A percentile compares a stretch with the other conserved stretches of the same genome.
These are phyloP conservation scores for Coenonympha glycerion DNA, from an alignment of 2,888 invertebrate genomes.

Conservation along the genomic window DNA sequence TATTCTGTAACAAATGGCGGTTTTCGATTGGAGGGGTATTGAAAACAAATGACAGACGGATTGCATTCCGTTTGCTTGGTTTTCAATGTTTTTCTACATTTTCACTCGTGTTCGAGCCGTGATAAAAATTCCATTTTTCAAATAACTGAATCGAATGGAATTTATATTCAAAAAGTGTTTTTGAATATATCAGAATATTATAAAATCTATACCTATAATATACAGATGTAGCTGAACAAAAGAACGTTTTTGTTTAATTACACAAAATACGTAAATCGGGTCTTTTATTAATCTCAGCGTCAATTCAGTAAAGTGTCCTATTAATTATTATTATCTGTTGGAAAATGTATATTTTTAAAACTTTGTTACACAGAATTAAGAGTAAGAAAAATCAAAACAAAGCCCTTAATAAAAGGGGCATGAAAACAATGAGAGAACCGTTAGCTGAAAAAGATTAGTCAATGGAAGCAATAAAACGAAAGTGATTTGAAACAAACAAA, in stretches of 20 bases:
- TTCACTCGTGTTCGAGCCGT: conserved; percentile 17
- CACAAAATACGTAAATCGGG: too few relatives aligned
- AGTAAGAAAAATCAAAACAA: conserved; percentile 10
- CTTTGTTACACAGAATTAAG: neutral
- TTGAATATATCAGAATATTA: neutral
- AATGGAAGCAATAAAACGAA: conserved; percentile 28
- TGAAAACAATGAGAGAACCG: conserved; percentile 17
- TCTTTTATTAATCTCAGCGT: too few relatives aligned
- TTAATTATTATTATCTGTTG: too few relatives aligned
- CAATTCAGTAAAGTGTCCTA: too few relatives aligned
- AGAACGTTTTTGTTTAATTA: neutral
- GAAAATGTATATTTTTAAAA: too few relatives aligned
- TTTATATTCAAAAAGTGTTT: conserved; percentile 4
- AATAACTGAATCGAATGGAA: neutral
- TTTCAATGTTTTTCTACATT: conserved; percentile 28
- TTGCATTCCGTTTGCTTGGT: conserved; percentile 41
- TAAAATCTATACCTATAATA: neutral
- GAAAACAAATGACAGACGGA: conserved; percentile 58
- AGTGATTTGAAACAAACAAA: conserved; percentile 35
- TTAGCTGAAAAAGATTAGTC: conserved; percentile 24
- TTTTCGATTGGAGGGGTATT: conserved; percentile 58
- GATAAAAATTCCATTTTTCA: conserved; percentile 20
- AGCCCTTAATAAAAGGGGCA: conserved; percentile 8
- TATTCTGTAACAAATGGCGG: conserved; percentile 63
- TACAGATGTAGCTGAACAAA: neutral